Conservation (phyloP, 2,113 vertebrate species). For the Psittacula cyanocephala region DNA sequence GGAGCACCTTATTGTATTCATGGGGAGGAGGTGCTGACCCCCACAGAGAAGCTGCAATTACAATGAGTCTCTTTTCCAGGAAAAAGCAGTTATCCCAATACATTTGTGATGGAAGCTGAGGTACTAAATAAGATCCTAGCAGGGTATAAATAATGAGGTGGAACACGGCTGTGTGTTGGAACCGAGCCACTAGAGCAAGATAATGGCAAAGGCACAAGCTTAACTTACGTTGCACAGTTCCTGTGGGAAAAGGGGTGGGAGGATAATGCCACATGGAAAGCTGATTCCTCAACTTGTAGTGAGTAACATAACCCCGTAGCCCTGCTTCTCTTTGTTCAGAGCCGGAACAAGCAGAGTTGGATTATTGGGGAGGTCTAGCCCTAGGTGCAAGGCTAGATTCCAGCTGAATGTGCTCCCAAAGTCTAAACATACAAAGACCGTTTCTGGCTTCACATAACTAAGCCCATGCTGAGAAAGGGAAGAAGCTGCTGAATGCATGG, state of each 20-base stretch:
- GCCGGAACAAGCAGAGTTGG: not conserved
- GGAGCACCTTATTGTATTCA: constrained; percentile 18
- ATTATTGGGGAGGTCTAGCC: constrained; percentile 40
- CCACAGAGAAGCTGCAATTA: not conserved
- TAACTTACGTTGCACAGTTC: not conserved
- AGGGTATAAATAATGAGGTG: constrained; percentile 52
- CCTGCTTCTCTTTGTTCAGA: constrained; percentile 29
- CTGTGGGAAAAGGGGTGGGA: constrained; percentile 20
- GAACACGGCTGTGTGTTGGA: not conserved
- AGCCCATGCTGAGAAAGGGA: constrained; percentile 38
- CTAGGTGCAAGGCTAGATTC: constrained; percentile 5
- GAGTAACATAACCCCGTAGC: constrained; percentile 6
- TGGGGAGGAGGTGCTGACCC: constrained; percentile 26
- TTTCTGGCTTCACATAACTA: constrained; percentile 39
- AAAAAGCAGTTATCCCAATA: not conserved
- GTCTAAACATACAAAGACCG: not conserved
- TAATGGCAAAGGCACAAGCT: constrained; percentile 32
- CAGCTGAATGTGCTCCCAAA: constrained; percentile 18
- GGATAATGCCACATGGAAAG: constrained; percentile 25
- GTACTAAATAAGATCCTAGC: constrained; percentile 27
- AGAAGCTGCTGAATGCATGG: constrained; percentile 25
- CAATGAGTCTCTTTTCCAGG: constrained; percentile 2
- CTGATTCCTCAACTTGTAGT: constrained; percentile 16
- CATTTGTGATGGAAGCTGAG: constrained; percentile 22
- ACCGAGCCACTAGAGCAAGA: constrained; percentile 22